These are phyloP conservation scores for Iselma pallidipennis DNA, from an alignment of 2,888 invertebrate species.

Conservation along the genomic window DNA sequence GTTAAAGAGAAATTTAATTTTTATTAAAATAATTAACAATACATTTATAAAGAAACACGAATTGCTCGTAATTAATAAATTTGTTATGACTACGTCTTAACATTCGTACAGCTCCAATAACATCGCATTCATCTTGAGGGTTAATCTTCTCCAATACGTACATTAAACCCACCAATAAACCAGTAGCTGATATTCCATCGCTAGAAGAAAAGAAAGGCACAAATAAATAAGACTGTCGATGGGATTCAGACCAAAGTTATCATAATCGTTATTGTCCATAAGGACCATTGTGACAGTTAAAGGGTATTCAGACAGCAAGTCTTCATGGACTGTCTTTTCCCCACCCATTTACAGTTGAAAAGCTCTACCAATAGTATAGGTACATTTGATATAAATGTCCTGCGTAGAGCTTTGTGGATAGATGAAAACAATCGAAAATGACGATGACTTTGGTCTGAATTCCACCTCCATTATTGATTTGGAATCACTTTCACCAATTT, in stretches of 20 bases:
- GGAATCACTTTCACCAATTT: no score
- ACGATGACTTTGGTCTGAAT: no score
- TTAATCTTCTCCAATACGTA: background rate
- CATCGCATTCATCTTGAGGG: background rate
- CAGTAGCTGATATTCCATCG: background rate
- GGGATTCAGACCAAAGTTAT: background rate
- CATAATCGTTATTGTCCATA: no score
- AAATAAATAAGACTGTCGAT: no score
- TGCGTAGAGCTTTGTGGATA: background rate
- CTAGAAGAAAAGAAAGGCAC: background rate
- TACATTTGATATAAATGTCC: no score
- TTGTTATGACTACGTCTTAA: background rate
- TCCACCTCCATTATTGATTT: background rate
- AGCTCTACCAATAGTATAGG: no score
- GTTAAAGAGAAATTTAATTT: background rate
- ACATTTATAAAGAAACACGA: background rate
- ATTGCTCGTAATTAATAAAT: conserved; percentile 2
- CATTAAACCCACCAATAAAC: background rate
- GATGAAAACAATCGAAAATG: no score
- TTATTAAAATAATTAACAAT: background rate
- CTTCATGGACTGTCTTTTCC: no score
- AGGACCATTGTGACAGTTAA: no score
- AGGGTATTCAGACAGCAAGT: no score
- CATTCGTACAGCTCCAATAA: background rate
- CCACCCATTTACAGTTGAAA: no score